Conservation (phyloP, 2,797 vertebrate genomes). For the Lepidocolaptes lacrymiger region DNA sequence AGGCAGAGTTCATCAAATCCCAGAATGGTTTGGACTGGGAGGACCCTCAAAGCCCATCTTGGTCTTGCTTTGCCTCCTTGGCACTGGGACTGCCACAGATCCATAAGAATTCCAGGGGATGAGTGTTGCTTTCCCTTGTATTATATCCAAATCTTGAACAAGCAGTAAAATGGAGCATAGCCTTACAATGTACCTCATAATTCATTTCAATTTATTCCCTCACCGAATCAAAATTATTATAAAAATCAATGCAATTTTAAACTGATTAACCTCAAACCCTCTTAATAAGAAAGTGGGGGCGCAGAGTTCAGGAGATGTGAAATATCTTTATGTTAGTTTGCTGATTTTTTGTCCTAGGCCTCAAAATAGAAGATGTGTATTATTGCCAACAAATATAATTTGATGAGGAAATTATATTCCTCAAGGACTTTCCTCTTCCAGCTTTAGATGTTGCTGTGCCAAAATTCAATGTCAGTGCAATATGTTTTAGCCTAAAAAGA, state of each 20-base stretch:
- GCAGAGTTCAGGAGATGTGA: not conserved
- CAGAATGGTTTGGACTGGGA: not conserved
- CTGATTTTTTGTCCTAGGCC: not conserved
- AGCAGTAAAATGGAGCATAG: not conserved
- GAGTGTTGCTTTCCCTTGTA: not conserved
- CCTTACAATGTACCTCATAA: not conserved
- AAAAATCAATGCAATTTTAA: conserved; percentile 53
- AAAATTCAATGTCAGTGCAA: not conserved
- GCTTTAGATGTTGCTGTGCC: not conserved
- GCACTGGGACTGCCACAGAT: not conserved
- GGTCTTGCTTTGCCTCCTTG: not conserved
- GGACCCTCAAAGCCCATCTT: not conserved
- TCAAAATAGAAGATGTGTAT: not conserved
- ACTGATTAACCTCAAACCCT: conserved; percentile 44
- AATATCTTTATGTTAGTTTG: conserved; percentile 1
- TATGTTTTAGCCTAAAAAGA: not conserved
- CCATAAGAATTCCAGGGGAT: not conserved
- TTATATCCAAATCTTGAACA: not conserved
- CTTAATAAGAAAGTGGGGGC: conserved; percentile 36
- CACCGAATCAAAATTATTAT: conserved; percentile 14
- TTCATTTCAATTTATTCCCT: conserved; percentile 21
- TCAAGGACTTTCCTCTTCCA: not conserved
- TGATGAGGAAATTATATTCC: not conserved
- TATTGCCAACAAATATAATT: conserved; percentile 22
- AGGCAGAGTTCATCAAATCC: not conserved